Evolutionary conservation across 1,140 invertebrate species (phyloP).

Genomic region (Monomorium pharaonis): DNA sequence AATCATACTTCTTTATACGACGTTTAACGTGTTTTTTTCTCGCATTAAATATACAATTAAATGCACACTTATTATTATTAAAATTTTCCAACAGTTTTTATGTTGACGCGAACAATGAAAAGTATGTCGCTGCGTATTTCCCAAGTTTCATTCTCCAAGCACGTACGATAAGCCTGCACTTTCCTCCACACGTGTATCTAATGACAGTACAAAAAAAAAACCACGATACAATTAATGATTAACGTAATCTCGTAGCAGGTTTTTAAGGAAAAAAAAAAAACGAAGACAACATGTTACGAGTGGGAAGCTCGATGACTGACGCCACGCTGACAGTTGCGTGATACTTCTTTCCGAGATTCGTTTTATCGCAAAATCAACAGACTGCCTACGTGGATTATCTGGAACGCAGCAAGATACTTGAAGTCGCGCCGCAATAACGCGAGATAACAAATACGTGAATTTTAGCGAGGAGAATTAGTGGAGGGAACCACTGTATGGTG

Average conservation of each 20-base stretch:
- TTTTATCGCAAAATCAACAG: slow-evolving; percentile 42
- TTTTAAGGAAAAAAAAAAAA: not conserved
- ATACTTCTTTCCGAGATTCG: slow-evolving; percentile 13
- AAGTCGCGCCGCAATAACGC: not conserved
- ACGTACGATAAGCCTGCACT: slow-evolving; percentile 12
- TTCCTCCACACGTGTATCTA: slow-evolving; percentile 8
- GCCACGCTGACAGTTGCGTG: not conserved
- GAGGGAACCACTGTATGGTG: not conserved
- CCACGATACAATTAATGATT: slow-evolving; percentile 16
- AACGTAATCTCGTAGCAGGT: slow-evolving; percentile 22
- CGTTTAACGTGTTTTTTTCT: not conserved
- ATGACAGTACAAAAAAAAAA: not conserved
- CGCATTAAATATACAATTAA: slow-evolving; percentile 13
- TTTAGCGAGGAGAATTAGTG: slow-evolving; percentile 4
- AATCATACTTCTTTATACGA: not conserved
- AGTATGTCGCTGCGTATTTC: not conserved
- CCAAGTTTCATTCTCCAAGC: slow-evolving; percentile 8
- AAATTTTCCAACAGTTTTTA: not conserved
- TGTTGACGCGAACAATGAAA: not conserved
- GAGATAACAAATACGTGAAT: slow-evolving; percentile 35
- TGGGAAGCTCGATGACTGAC: not conserved
- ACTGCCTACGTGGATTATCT: not conserved
- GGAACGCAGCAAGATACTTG: not conserved
- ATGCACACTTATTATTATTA: slow-evolving; percentile 2
- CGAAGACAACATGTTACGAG: not conserved